phyloP scores from a whole-genome alignment of 2,888 invertebrate species.

The Germaria angustata region DNA sequence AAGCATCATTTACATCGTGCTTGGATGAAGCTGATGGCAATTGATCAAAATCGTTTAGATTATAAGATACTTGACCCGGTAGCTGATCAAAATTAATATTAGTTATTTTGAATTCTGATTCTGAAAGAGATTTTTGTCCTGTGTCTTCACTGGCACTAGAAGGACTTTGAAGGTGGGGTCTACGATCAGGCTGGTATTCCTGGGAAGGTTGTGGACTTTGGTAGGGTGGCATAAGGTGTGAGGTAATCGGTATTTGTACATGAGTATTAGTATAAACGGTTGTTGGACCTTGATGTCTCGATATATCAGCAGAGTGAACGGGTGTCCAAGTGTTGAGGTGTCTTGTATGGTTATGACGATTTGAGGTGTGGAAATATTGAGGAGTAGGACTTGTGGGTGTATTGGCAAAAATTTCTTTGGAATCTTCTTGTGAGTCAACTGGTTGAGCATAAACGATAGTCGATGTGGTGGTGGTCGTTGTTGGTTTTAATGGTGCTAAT shows the following conservation, averaged over 20 bases:
- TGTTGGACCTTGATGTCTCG: slow-evolving; percentile 37
- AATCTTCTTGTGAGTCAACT: slow-evolving; percentile 72
- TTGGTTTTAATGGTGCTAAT: slow-evolving; percentile 71
- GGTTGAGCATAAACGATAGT: slow-evolving; percentile 75
- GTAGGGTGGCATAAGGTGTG: slow-evolving; percentile 29
- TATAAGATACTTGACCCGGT: slow-evolving; percentile 35
- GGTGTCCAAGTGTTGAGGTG: slow-evolving; percentile 62
- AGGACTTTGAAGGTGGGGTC: slow-evolving; percentile 33
- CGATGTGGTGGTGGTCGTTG: slow-evolving; percentile 41
- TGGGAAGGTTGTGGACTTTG: neutral
- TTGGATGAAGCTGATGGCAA: slow-evolving; percentile 39
- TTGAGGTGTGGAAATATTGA: neutral
- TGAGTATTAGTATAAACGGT: slow-evolving; percentile 35
- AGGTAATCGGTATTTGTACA: slow-evolving; percentile 13
- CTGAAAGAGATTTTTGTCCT: slow-evolving; percentile 51
- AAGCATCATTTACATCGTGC: slow-evolving; percentile 40
- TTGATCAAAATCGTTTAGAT: slow-evolving; percentile 40
- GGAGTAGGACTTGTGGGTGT: slow-evolving; percentile 56
- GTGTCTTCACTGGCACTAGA: slow-evolving; percentile 10
- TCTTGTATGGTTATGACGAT: slow-evolving; percentile 71
- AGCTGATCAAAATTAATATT: slow-evolving; percentile 54
- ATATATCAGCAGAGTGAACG: slow-evolving; percentile 30
- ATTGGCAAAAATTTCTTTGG: slow-evolving; percentile 69
- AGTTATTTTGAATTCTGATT: slow-evolving; percentile 43
- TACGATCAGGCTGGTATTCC: neutral